Conservation (phyloP, 2,888 invertebrate genomes). For the Busseola fusca region DNA sequence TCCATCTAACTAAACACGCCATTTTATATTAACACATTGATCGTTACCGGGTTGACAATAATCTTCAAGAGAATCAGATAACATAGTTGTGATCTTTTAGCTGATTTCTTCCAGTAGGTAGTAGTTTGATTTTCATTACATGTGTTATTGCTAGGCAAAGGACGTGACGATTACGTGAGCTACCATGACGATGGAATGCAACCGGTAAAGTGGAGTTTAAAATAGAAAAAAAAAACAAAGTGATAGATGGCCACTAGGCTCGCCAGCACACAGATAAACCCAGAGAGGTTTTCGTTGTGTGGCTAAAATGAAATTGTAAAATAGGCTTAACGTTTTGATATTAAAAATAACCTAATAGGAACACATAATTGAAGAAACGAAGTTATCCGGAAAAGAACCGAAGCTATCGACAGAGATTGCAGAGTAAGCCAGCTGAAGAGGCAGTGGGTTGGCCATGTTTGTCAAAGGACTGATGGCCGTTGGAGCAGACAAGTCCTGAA, state of each 20-base stretch:
- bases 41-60: too few relatives aligned
- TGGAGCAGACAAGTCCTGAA: too few relatives aligned
- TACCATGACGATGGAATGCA: background rate
- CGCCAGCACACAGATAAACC: background rate
- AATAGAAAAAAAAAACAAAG: background rate
- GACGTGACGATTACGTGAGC: background rate
- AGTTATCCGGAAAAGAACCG: too few relatives aligned
- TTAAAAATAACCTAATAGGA: background rate
- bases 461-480: too few relatives aligned
- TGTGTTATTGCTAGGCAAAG: too few relatives aligned
- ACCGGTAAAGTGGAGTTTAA: background rate
- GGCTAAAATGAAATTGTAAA: background rate
- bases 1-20: too few relatives aligned
- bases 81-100: conserved; percentile 66
- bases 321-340: background rate
- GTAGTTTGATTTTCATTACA: background rate
- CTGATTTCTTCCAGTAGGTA: conserved; percentile 63
- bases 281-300: background rate
- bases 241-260: background rate
- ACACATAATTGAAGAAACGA: too few relatives aligned
- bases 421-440: too few relatives aligned
- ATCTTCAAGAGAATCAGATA: conserved; percentile 69
- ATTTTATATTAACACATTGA: too few relatives aligned
- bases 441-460: too few relatives aligned
- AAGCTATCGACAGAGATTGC: too few relatives aligned